Evolutionary conservation across 2,113 vertebrate genomes (phyloP).

Genomic region (Stegastes partitus): DNA sequence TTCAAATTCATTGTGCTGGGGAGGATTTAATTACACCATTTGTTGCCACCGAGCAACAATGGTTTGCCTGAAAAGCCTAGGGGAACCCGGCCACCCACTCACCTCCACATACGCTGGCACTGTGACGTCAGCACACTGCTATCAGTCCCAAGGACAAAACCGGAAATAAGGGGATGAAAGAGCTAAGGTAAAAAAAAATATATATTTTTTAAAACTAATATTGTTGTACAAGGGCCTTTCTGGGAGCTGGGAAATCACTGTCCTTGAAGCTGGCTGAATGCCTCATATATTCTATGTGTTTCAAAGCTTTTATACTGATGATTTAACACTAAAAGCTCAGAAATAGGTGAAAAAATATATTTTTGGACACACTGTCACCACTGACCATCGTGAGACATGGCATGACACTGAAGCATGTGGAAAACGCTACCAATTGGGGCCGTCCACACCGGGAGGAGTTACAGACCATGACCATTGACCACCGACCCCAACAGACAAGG

Average conservation of each 20-base stretch:
- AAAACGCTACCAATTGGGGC: no score
- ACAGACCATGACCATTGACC: no score
- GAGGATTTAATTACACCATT: constrained; percentile 58
- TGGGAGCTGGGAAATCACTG: constrained; percentile 4
- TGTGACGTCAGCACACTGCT: constrained; percentile 53
- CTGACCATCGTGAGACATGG: no score
- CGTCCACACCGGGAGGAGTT: no score
- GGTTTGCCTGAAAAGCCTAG: constrained; percentile 42
- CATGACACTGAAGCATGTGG: no score
- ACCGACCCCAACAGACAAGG: no score
- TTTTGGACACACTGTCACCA: no score
- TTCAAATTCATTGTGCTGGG: constrained; percentile 11
- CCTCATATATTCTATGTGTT: not conserved
- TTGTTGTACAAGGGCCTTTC: not conserved
- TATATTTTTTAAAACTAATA: no score
- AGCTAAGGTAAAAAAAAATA: not conserved
- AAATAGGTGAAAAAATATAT: no score
- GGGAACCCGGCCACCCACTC: constrained; percentile 50
- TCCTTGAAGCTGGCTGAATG: constrained; percentile 22
- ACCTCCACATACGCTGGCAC: not conserved
- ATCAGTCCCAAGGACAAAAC: not conserved
- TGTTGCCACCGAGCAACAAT: constrained; percentile 41
- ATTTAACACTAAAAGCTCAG: not conserved
- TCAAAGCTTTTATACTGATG: not conserved
- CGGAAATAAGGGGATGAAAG: constrained; percentile 30